Evolutionary conservation across 1,140 invertebrate species (phyloP).

Genomic region (Panulirus ornatus): DNA sequence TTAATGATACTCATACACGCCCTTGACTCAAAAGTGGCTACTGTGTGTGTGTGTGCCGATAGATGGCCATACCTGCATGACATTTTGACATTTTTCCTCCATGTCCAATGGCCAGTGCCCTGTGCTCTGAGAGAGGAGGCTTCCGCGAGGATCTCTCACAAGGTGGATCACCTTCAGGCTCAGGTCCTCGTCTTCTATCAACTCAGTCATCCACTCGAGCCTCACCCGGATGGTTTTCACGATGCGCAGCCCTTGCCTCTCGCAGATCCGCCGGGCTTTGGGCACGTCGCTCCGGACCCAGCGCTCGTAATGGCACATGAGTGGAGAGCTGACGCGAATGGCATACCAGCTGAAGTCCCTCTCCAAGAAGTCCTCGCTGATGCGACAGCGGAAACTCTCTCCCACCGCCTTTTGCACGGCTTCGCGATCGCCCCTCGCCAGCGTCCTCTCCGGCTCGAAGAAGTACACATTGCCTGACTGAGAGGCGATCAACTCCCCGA

Average conservation of each 20-base stretch:
- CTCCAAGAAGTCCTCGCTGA: neutral
- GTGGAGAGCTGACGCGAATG: too few species aligned
- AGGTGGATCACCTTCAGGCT: neutral
- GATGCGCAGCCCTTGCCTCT: neutral
- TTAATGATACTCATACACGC: too few species aligned
- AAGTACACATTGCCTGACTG: conserved; percentile 42
- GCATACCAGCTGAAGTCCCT: neutral
- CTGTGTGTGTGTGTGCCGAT: too few species aligned
- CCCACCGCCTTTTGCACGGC: neutral
- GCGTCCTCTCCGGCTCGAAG: conserved; percentile 20
- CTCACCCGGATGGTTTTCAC: neutral
- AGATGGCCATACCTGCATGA: neutral
- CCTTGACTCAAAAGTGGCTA: too few species aligned
- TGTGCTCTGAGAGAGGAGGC: neutral
- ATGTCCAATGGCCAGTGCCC: neutral
- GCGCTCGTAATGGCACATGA: neutral
- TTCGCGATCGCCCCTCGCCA: neutral
- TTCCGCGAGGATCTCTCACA: neutral
- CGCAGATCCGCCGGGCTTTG: neutral
- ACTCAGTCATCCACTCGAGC: neutral
- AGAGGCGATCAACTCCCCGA: conserved; percentile 38
- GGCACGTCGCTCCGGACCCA: too few species aligned
- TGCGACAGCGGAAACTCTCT: neutral
- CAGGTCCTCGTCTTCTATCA: neutral
- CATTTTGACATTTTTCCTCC: neutral